Conservation (phyloP, 2,888 invertebrate genomes). For the Rugalucina vietnamica region DNA sequence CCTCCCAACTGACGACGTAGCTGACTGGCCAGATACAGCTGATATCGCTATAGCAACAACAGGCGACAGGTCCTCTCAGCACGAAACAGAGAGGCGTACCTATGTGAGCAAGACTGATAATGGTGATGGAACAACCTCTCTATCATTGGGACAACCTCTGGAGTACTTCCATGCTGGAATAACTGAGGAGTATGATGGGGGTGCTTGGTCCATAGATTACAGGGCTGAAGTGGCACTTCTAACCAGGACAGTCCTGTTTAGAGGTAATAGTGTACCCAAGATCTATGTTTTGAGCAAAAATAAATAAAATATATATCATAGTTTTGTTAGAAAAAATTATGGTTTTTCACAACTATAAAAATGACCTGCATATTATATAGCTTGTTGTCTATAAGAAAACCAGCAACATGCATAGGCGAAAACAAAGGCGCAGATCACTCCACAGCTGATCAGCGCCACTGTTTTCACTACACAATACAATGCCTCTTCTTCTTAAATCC, state of each 20-base stretch:
- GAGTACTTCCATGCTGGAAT: slow-evolving; percentile 70
- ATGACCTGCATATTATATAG: no score
- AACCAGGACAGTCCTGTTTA: slow-evolving; percentile 73
- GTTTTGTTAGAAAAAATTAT: no score
- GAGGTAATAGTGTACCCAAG: slow-evolving; percentile 72
- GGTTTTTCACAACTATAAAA: no score
- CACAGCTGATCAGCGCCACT: no score
- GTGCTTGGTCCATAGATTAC: slow-evolving; percentile 36
- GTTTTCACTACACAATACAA: no score
- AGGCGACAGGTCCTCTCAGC: slow-evolving; percentile 69
- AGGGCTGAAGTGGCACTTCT: slow-evolving; percentile 79
- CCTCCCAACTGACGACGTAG: slow-evolving; percentile 11
- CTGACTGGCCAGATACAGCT: slow-evolving; percentile 56
- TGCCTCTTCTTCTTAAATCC: no score
- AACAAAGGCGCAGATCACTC: no score
- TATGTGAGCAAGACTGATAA: slow-evolving; percentile 64
- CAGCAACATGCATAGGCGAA: no score
- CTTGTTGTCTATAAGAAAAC: no score
- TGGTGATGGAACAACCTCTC: neutral
- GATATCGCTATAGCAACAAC: slow-evolving; percentile 79
- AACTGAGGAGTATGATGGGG: slow-evolving; percentile 33
- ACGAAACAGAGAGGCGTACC: slow-evolving; percentile 70
- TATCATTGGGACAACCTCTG: slow-evolving; percentile 34
- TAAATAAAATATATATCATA: no score
- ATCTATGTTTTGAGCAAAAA: no score